These are phyloP conservation scores for Trichoplusia ni DNA, from an alignment of 1,140 invertebrate genomes.

Conservation along the genomic window DNA sequence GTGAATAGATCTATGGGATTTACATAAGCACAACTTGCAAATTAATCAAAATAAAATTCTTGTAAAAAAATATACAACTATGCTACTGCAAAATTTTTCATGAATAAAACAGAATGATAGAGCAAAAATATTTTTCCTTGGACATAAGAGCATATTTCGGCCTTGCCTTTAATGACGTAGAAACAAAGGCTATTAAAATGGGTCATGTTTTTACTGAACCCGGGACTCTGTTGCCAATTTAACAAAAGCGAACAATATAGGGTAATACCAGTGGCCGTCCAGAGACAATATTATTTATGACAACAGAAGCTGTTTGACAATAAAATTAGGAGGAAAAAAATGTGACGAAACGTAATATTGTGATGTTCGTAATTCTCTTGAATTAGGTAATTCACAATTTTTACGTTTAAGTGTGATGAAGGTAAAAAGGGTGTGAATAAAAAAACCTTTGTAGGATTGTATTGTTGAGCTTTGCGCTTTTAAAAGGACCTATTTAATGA, in stretches of 20 bases:
- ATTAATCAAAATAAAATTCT: too few relatives aligned
- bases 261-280: slow-evolving; percentile 70
- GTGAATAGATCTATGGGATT: too few relatives aligned
- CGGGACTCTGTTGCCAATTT: slow-evolving; percentile 44
- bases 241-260: slow-evolving; percentile 51
- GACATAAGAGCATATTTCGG: slow-evolving; percentile 4
- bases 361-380: slow-evolving; percentile 1
- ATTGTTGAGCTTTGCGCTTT: neutral
- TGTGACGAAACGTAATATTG: slow-evolving; percentile 41
- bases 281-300: slow-evolving; percentile 65
- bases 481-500: neutral
- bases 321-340: slow-evolving; percentile 33
- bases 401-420: neutral
- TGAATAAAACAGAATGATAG: neutral
- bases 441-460: slow-evolving; percentile 5
- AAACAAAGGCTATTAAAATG: slow-evolving; percentile 42
- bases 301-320: slow-evolving; percentile 59
- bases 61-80: neutral
- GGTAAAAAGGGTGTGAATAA: slow-evolving; percentile 13
- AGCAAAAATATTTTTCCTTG: neutral
- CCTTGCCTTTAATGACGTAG: slow-evolving; percentile 33
- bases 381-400: slow-evolving; percentile 39
- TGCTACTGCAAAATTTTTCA: neutral
- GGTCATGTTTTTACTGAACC: slow-evolving; percentile 46
- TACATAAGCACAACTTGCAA: too few relatives aligned